Conservation (phyloP, 2,888 invertebrate species). For the Luperina testacea region DNA sequence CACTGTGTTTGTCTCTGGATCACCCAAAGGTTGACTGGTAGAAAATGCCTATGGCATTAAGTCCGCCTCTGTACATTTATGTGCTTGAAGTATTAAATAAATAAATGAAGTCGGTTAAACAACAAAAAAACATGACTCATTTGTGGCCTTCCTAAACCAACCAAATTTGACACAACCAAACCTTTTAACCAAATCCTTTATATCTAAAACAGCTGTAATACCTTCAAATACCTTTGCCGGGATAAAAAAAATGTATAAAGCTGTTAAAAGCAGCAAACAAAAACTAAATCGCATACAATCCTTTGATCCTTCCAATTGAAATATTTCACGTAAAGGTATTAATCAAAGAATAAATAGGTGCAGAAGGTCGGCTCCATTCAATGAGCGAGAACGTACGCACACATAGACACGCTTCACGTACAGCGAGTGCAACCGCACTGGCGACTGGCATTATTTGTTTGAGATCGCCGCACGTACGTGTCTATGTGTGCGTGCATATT, state of each 20-base stretch:
- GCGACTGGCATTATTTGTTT: conserved; percentile 3
- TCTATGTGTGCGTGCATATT: neutral
- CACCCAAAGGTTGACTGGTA: too few species aligned
- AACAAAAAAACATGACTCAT: neutral
- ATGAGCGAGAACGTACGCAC: neutral
- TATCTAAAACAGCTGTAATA: conserved; percentile 22
- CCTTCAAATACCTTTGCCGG: conserved; percentile 1
- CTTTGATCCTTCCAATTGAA: conserved; percentile 72
- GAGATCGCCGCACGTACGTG: neutral
- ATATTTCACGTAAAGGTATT: conserved; percentile 67
- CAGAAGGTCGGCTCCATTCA: conserved; percentile 10
- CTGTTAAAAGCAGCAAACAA: conserved; percentile 60
- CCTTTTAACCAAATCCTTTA: conserved; percentile 42
- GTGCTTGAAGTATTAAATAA: too few species aligned
- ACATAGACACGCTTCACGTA: neutral
- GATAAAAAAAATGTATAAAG: conserved; percentile 36
- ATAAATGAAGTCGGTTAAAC: neutral
- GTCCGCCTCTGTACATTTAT: too few species aligned
- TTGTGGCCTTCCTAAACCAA: neutral
- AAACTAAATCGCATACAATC: conserved; percentile 66
- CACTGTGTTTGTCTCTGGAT: too few species aligned
- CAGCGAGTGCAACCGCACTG: neutral
- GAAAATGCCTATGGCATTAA: too few species aligned
- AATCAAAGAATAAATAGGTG: neutral
- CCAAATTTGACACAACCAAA: neutral